Evolutionary conservation across 2,888 invertebrate species (phyloP), one percentile per base, ranked within the genome.

Genomic region (Cosmorhoe ocellata): DNA sequence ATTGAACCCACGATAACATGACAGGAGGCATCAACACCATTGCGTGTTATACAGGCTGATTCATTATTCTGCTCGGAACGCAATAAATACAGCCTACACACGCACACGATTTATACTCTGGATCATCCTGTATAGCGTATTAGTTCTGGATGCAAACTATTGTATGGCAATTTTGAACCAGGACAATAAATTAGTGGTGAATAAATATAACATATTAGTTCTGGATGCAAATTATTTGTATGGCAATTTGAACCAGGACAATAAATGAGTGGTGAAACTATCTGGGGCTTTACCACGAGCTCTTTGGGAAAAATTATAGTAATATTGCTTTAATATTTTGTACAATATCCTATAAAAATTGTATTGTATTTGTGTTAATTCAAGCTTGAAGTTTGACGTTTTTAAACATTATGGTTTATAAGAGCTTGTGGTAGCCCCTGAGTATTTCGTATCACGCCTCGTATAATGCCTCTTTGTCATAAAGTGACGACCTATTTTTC

Each of bases 21-120:
- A 47, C 51, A 47, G 63, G 48, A 64, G 64, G 68, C 66, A 68
- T 74, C 74, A 74, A 61, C 69, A 67, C 64, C 61, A 68, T 75
- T 64, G 75, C 75, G 74, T 71, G 75, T 61, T 68, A 71, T 69
- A 69, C 71, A 65, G 61, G 38, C 28, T 74, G 74, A 74, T 75
- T 66, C 72, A 75, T 74, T 61, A 63, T 64, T 66, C 61, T 55
- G 50, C 53, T 49, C 56, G 36, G 22, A 36, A 36, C 36, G 69
- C 71, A 62, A 74, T 73, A 74, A 73, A 74, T 75, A 74, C 75
- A 63, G 65, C 68, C 67, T 68, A 70, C 69, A 68, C 69, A 69
- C 67, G 62, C 66, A 54, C 59, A 65, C 56, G 68, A 71, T 74
- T 74, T 74, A 71, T 71, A 66, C 64, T 66, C 64, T 60, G 61